Evolutionary conservation across 2,797 vertebrate species (phyloP).

Genomic region (Cheirogaleus major): DNA sequence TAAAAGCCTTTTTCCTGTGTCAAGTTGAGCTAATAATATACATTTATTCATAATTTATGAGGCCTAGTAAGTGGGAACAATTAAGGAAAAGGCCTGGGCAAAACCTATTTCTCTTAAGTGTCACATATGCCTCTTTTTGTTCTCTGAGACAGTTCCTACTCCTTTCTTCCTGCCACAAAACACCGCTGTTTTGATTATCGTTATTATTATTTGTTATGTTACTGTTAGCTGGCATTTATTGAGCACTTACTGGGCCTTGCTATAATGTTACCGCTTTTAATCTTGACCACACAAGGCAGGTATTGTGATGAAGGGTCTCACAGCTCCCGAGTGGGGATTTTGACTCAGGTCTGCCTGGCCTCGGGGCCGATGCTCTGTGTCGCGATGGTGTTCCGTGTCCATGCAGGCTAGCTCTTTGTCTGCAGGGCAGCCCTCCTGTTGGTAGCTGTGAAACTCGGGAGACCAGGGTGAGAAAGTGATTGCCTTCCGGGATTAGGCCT

Average conservation of each 20-base stretch:
- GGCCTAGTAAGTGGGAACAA: constrained; percentile 78
- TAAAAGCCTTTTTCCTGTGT: constrained; percentile 77
- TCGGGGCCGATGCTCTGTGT: background rate
- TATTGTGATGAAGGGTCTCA: background rate
- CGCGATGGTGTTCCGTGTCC: rapidly evolving
- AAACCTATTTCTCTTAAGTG: constrained; percentile 59
- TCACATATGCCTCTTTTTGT: background rate
- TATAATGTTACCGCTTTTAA: background rate
- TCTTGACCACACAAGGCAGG: background rate
- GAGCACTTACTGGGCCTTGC: background rate
- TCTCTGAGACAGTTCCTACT: background rate
- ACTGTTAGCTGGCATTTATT: background rate
- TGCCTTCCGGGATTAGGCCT: background rate
- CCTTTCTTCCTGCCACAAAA: background rate
- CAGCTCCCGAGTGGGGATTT: background rate
- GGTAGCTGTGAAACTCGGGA: background rate
- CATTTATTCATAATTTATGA: constrained; percentile 80
- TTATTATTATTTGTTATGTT: background rate
- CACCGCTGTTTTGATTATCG: background rate
- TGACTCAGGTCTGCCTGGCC: background rate
- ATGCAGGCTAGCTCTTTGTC: background rate
- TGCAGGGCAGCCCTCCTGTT: background rate
- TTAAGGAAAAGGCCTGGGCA: constrained; percentile 66
- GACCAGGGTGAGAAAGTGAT: background rate
- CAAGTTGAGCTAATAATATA: constrained; percentile 80